Percentiles rank a stretch among this genome's conserved stretches.
Conservation (phyloP, 2,113 vertebrate species). For the Zeus faber region DNA sequence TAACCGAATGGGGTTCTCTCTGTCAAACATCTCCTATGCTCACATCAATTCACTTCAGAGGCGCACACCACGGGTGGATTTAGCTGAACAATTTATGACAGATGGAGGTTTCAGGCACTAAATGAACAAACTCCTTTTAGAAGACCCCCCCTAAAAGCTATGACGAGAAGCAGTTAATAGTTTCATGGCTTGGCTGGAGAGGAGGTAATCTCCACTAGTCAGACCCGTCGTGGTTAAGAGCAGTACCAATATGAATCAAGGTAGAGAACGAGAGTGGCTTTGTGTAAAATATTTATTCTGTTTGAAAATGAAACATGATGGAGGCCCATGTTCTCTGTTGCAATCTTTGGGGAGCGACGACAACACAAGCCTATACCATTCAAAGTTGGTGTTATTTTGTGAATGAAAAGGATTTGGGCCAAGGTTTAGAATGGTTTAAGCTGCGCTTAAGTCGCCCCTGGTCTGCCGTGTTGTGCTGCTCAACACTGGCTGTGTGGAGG, state of each 20-base stretch:
- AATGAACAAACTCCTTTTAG: conserved; percentile 38
- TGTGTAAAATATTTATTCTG: conserved; percentile 9
- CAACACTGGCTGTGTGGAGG: conserved; percentile 33
- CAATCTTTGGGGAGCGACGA: too few relatives aligned
- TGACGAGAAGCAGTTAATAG: conserved; percentile 29
- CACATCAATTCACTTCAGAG: conserved; percentile 4
- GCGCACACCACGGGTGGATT: conserved; percentile 5
- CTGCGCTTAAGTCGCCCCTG: neutral
- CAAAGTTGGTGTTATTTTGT: too few relatives aligned
- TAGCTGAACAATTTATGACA: conserved; percentile 30
- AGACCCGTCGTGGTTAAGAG: too few relatives aligned
- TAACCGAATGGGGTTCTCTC: conserved; percentile 13
- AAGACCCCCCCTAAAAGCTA: conserved; percentile 39
- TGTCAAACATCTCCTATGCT: conserved; percentile 3
- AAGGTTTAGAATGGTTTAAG: too few relatives aligned
- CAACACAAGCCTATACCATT: too few relatives aligned
- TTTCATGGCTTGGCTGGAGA: conserved; percentile 17
- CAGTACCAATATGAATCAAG: conserved; percentile 7
- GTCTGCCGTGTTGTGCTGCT: conserved; percentile 22
- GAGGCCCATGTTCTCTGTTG: too few relatives aligned
- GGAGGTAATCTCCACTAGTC: conserved; percentile 18
- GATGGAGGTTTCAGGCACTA: conserved; percentile 27
- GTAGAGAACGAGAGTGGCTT: neutral
- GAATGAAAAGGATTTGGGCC: too few relatives aligned
- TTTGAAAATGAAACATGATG: neutral